Conservation (phyloP, 2,888 invertebrate species). For the Orthosia incerta region DNA sequence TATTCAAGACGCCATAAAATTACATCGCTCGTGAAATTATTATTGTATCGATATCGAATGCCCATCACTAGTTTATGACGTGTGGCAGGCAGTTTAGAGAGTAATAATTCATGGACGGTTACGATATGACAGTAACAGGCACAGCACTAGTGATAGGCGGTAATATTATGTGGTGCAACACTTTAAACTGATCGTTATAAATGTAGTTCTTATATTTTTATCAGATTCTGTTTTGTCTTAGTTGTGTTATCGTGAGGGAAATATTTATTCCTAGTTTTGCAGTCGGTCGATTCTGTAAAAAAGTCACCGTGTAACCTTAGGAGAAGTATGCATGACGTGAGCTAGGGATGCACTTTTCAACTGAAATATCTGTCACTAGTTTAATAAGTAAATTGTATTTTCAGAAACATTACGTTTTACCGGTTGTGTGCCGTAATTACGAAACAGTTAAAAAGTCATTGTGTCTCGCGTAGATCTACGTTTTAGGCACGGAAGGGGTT, state of each 20-base stretch:
- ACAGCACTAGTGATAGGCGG: conserved; percentile 31
- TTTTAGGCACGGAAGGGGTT: too few species aligned
- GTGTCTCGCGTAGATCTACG: too few species aligned
- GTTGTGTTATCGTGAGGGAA: not conserved
- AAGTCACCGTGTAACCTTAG: too few species aligned
- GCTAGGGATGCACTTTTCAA: not conserved
- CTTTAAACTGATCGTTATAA: conserved; percentile 34
- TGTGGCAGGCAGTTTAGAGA: conserved; percentile 46
- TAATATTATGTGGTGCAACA: conserved; percentile 32
- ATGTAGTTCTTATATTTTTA: conserved; percentile 26
- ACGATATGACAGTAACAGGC: conserved; percentile 41
- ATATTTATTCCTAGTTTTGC: not conserved
- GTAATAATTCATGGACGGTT: conserved; percentile 53
- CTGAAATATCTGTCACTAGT: not conserved
- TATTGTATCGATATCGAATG: conserved; percentile 35
- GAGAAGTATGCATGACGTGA: too few species aligned
- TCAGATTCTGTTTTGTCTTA: conserved; percentile 14
- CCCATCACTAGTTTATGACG: conserved; percentile 56
- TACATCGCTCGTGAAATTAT: conserved; percentile 14
- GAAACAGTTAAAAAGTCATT: too few species aligned
- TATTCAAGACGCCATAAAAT: conserved; percentile 28
- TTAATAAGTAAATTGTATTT: not conserved
- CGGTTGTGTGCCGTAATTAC: too few species aligned
- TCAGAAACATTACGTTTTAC: too few species aligned
- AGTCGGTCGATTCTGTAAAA: too few species aligned